A percentile compares a stretch with the other conserved stretches of the same genome.
Evolutionary conservation across 2,797 vertebrate species (phyloP).

Genomic region (Squalus acanthias): DNA sequence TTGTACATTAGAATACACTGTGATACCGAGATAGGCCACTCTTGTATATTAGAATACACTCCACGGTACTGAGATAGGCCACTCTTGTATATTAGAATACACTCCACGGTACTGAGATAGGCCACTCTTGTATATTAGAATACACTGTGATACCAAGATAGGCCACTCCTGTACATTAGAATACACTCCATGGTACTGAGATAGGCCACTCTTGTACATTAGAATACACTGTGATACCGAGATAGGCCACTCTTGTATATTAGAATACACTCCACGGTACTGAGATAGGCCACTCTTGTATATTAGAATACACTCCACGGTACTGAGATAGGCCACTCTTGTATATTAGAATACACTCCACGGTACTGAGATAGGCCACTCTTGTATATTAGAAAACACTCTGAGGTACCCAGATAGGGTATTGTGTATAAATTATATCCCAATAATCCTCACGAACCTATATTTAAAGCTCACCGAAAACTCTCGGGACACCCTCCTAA

Average conservation of each 20-base stretch:
- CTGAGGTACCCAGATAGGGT: background rate
- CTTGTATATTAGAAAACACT: background rate
- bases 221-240: background rate
- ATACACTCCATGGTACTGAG: too few species aligned
- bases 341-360: background rate
- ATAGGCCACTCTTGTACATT: background rate
- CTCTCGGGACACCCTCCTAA: constrained; percentile 15
- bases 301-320: background rate
- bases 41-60: background rate
- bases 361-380: background rate
- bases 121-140: too few species aligned
- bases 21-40: background rate
- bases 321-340: background rate
- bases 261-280: background rate
- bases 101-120: too few species aligned
- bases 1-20: background rate
- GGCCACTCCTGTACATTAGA: too few species aligned
- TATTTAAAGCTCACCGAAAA: constrained; percentile 9
- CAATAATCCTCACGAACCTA: background rate
- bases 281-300: background rate
- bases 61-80: too few species aligned
- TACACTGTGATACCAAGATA: too few species aligned
- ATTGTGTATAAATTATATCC: background rate
- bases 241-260: background rate
- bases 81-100: too few species aligned